Conservation (phyloP, 2,113 vertebrate genomes). For the Hydrochoerus hydrochaeris region DNA sequence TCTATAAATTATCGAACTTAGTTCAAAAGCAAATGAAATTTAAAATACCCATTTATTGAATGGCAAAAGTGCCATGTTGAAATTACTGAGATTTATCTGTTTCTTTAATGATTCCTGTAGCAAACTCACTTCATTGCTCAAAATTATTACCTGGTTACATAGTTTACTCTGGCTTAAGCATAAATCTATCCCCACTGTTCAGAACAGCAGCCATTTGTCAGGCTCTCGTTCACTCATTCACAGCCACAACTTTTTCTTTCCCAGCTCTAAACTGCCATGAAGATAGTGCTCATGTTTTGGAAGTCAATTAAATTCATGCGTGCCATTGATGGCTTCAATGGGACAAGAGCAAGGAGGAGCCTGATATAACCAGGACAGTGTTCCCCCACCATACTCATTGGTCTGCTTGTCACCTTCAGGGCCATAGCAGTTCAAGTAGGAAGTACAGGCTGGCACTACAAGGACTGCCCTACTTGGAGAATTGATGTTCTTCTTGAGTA, state of each 20-base stretch:
- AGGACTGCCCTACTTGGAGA: background rate
- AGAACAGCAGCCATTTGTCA: conserved; percentile 56
- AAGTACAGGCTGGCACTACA: background rate
- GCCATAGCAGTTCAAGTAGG: too few relatives aligned
- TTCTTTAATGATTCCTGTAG: conserved; percentile 45
- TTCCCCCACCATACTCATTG: background rate
- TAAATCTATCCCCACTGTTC: conserved; percentile 38
- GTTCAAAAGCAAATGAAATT: conserved; percentile 77
- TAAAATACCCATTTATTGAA: conserved; percentile 75
- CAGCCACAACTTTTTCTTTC: background rate
- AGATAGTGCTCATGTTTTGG: background rate
- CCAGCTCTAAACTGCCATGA: background rate
- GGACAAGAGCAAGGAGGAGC: too few relatives aligned
- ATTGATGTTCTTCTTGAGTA: background rate
- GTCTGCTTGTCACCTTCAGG: rapidly evolving
- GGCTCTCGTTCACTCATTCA: background rate
- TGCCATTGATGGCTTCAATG: background rate
- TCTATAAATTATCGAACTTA: conserved; percentile 71
- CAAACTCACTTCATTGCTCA: conserved; percentile 66
- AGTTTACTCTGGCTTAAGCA: conserved; percentile 60
- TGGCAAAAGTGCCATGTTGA: conserved; percentile 71
- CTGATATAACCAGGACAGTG: too few relatives aligned
- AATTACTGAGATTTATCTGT: conserved; percentile 75
- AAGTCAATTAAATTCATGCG: background rate
- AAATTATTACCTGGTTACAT: conserved; percentile 58